Conservation (phyloP, 2,888 invertebrate genomes). For the Pachydiplax longipennis region DNA sequence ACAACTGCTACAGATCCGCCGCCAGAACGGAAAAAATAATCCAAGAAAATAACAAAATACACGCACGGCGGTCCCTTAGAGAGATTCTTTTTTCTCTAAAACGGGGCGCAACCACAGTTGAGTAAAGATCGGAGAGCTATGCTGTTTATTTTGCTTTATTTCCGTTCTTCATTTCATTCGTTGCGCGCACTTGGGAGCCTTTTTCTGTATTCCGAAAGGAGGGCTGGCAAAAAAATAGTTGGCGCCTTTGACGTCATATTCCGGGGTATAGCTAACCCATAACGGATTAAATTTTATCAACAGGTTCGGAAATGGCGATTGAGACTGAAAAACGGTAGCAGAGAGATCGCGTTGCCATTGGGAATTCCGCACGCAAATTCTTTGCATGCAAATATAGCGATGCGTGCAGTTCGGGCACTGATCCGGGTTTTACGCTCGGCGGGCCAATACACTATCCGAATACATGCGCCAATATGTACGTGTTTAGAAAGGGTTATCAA, state of each 20-base stretch:
- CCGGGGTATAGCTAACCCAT: not conserved
- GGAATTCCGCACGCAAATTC: no score
- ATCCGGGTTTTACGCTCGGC: no score
- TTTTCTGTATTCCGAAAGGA: not conserved
- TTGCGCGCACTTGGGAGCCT: not conserved
- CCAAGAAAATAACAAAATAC: not conserved
- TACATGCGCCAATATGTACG: no score
- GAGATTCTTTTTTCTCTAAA: not conserved
- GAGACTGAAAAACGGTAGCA: not conserved
- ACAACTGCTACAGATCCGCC: not conserved
- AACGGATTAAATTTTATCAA: not conserved
- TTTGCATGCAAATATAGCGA: no score
- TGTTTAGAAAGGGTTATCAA: no score
- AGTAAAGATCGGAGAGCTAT: not conserved
- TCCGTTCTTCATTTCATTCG: not conserved
- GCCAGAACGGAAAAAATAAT: not conserved
- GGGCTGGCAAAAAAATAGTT: not conserved
- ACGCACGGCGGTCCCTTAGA: not conserved
- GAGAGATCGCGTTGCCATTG: not conserved
- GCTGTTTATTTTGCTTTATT: not conserved
- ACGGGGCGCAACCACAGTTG: not conserved
- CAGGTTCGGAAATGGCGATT: not conserved
- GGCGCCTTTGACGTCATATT: not conserved
- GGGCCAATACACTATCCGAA: no score
- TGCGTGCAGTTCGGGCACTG: no score